Evolutionary conservation across 1,140 invertebrate genomes (phyloP), one percentile per base, ranked within the genome.

Genomic region (Conopomorpha cramerella): DNA sequence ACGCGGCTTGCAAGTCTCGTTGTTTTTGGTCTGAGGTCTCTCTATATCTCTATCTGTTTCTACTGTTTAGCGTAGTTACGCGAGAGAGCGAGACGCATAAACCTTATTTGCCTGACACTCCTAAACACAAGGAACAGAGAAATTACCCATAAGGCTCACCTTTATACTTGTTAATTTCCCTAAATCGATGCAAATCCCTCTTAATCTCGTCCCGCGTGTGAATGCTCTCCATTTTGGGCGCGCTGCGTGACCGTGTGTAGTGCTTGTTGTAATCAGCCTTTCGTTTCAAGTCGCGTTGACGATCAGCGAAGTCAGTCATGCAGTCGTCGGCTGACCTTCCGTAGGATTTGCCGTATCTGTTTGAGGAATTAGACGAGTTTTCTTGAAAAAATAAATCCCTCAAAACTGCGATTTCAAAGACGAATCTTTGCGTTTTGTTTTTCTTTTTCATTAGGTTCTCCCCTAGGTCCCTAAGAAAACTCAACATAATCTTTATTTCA

Each of bases 261-360:
- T 74, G 76, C 38, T 78, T 79, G 8, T 77, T 78, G 2, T 80
- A 61, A 30, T 81, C 77, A 10, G 77, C 70, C 45, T 80, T 73
- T 2, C 72, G 59, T 45, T 74, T 64, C 17, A 83, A 32, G 46
- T 83, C 81, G 3, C 58, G 72, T 61, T 85, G 83, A 35, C 77
- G 72, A 12, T 77, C 73, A 1, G 70, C 67, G 68, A 87, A 87
- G 40, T 87, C 83, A 19, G 77, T 77, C 49, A 85, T 83, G 44
- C 86, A 86, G 49, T 86, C 85, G 57, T 88, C 86, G 1, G 86
- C 86, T 3, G 86, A 81, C 43, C 79, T 79, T 43, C 82, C 82
- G 50, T 87, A 89, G 1, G 87, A 84, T 59, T 86, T 81, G 6
- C 87, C 87, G 51, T 86, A 88, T 17, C 81, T 72, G 38, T n/a